Evolutionary conservation across 2,797 vertebrate species (phyloP), one percentile per base, ranked within the genome.

Genomic region (Craterocephalus amniculus): DNA sequence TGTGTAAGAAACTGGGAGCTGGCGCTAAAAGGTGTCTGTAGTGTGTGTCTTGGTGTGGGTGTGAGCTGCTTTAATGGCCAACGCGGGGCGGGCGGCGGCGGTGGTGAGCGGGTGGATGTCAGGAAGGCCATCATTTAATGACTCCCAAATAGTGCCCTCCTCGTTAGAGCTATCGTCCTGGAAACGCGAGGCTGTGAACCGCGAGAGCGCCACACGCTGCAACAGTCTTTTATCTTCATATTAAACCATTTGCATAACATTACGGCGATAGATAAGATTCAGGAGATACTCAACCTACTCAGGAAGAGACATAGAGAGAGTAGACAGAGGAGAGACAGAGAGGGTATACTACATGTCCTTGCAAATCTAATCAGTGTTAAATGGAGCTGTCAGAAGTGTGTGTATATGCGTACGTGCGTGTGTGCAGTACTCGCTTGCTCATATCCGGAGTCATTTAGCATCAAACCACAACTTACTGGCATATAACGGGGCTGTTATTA

Each of bases 211-310:
- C 81, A 77, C 90, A 83, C 83, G 75, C 89, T 82, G 91, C 91
- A 92, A 90, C 92, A 91, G 89, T 93, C 93, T 95, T 92, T 95
- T 94, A 94, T 94, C 93, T 94, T 93, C 91, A 90, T 93, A 95
- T 94, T 95, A 95, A 94, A 90, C 91, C 95, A 95, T 94, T 94
- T 94, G 93, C 94, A 94, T 95, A 94, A 92, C 90, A 94, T 94
- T 93, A 94, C 77, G 27, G 74, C 89, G 60, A 78, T 75, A 72
- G 86, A 91, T 88, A 85, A 87, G 86, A 90, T 88, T 86, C 87
- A 83, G 86, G 86, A 92, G 90, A 93, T 91, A 93, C 89, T 92
- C 90, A 85, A 85, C 88, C 88, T 88, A 80, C 89, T 86, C 84
- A 65, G 80, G 67, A 79, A 89, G 80, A 79, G 69, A 79, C 74